phyloP scores from a whole-genome alignment of 2,113 vertebrate genomes.

The Gopherus flavomarginatus region DNA sequence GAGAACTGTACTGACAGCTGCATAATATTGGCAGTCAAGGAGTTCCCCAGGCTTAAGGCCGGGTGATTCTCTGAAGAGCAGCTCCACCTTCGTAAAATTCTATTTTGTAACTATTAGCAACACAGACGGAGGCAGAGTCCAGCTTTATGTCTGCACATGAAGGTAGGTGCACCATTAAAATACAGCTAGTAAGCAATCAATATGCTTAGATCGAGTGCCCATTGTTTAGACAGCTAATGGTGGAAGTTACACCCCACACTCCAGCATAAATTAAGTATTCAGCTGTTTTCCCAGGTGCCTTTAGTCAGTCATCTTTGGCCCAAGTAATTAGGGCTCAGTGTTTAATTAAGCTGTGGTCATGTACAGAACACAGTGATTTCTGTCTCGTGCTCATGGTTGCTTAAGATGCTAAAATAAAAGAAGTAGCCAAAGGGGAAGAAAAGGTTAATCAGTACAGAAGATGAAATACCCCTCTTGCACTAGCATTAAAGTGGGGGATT shows the following conservation, averaged over 20 bases:
- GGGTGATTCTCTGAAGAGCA: neutral
- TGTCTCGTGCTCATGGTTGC: neutral
- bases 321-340: constrained; percentile 59
- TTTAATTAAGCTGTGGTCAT: constrained; percentile 69
- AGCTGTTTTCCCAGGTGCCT: constrained; percentile 55
- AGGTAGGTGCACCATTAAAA: neutral
- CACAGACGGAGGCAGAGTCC: neutral
- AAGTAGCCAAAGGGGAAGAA: neutral
- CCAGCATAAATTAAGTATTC: constrained; percentile 54
- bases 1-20: constrained; percentile 7
- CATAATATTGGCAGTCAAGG: neutral
- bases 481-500: fast-evolving
- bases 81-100: neutral
- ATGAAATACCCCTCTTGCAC: neutral
- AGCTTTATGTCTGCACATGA: neutral
- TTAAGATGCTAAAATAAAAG: neutral
- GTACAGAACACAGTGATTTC: neutral
- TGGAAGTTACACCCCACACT: constrained; percentile 49
- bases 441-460: constrained; percentile 8
- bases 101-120: neutral
- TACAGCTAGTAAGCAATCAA: neutral
- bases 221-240: constrained; percentile 64
- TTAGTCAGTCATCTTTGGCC: constrained; percentile 67
- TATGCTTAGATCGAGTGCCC: constrained; percentile 25
- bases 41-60: neutral